Evolutionary conservation across 2,888 invertebrate genomes (phyloP).

Genomic region (Pardosa pseudoannulata): DNA sequence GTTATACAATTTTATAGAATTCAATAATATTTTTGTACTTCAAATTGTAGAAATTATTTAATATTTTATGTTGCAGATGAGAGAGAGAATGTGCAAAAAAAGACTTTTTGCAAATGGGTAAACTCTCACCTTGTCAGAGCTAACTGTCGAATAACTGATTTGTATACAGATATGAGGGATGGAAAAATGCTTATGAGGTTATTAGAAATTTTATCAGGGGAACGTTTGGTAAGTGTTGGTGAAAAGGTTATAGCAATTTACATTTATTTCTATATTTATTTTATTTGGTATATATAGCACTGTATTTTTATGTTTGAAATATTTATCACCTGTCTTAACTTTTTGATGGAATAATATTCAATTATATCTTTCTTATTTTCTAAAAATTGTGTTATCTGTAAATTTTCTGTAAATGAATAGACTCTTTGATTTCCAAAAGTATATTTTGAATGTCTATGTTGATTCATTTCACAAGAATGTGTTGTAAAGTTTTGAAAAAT

Average conservation of each 20-base stretch:
- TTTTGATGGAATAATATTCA: no score
- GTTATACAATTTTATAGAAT: not conserved
- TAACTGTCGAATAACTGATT: conserved; percentile 95
- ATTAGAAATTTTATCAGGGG: conserved; percentile 98
- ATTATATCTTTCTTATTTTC: no score
- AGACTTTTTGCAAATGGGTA: conserved; percentile 99
- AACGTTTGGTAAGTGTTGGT: conserved; percentile 89
- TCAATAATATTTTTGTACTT: not conserved
- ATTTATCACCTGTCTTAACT: no score
- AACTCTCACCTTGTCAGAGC: conserved; percentile 99
- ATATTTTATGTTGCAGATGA: conserved; percentile 89
- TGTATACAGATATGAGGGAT: conserved; percentile 98
- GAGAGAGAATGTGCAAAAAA: conserved; percentile 99
- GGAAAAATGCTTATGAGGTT: conserved; percentile 99
- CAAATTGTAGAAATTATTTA: not conserved
- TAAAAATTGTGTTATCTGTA: no score
- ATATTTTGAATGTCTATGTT: no score
- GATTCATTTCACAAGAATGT: no score
- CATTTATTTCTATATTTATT: not conserved
- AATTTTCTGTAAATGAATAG: no score
- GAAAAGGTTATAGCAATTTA: not conserved
- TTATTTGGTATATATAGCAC: no score
- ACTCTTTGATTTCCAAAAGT: no score
- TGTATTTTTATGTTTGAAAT: no score
- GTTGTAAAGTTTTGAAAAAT: no score